Conservation (phyloP, 1,140 invertebrate genomes). For the Aphidius ervi region DNA sequence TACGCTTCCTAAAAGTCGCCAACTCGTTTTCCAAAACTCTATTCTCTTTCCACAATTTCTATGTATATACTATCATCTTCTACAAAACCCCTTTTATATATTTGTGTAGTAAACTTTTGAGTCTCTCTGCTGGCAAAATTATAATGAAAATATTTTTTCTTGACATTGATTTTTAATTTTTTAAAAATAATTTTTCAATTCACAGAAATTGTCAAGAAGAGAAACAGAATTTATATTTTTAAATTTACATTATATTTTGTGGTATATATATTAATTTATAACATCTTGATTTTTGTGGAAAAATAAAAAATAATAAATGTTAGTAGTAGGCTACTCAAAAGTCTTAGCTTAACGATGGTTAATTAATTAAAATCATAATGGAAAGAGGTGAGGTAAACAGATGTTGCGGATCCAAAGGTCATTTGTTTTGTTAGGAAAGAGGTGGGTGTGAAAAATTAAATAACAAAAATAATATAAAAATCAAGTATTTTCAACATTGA, state of each 20-base stretch:
- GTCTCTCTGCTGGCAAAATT: background rate
- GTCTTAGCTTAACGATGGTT: conserved; percentile 27
- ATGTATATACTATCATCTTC: background rate
- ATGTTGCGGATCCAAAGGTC: conserved; percentile 26
- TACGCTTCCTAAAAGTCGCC: conserved; percentile 47
- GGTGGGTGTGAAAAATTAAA: no score
- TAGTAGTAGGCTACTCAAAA: background rate
- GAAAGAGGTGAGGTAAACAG: conserved; percentile 27
- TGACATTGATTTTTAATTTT: background rate
- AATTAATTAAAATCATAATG: conserved; percentile 24
- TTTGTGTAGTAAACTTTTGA: background rate
- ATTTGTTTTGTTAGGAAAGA: conserved; percentile 26
- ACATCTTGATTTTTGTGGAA: no score
- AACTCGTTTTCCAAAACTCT: conserved; percentile 13
- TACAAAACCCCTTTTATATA: background rate
- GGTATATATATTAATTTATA: no score
- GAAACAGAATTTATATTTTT: no score
- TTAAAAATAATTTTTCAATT: background rate
- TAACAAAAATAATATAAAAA: conserved; percentile 3
- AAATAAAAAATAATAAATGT: no score
- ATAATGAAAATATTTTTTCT: conserved; percentile 7
- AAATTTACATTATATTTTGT: no score
- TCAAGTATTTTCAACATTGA: conserved; percentile 20
- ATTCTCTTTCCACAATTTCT: no score
- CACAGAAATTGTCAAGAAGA: no score